These are phyloP conservation scores for Phataginus tetradactyla DNA, from an alignment of 2,797 vertebrate genomes.

Conservation along the genomic window DNA sequence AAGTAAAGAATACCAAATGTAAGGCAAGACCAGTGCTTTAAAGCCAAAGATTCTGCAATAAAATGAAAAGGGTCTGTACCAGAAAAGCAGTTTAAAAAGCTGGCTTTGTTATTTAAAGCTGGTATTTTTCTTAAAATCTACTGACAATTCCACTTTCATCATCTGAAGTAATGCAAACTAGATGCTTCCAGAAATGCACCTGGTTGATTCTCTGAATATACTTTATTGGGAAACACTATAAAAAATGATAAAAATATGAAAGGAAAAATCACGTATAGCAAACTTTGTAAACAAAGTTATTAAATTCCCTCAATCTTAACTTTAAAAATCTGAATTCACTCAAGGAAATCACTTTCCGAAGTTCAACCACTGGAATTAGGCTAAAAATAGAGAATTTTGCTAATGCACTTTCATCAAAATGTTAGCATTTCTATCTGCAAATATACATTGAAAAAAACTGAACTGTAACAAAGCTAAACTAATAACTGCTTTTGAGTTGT, in stretches of 20 bases:
- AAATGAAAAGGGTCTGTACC: not conserved
- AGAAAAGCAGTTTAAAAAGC: not conserved
- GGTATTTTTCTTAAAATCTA: not conserved
- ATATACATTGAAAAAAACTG: not conserved
- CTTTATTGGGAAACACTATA: not conserved
- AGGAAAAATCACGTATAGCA: not conserved
- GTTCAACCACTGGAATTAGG: not conserved
- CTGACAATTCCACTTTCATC: not conserved
- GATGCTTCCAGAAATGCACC: not conserved
- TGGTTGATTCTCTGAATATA: not conserved
- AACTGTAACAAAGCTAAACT: constrained; percentile 17
- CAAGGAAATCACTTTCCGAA: not conserved
- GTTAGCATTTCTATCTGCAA: not conserved
- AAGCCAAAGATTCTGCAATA: not conserved
- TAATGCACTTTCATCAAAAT: not conserved
- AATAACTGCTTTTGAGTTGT: not conserved
- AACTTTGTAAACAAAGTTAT: not conserved
- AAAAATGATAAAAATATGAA: not conserved
- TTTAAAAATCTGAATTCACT: constrained; percentile 2
- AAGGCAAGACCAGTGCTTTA: not conserved
- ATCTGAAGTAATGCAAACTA: not conserved
- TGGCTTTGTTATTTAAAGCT: not conserved
- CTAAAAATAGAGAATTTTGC: not conserved
- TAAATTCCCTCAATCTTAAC: not conserved
- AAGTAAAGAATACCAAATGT: constrained; percentile 11